A percentile compares a stretch with the other conserved stretches of the same genome.
phyloP scores from a whole-genome alignment of 1,140 invertebrate genomes.

The Acromyrmex charruanus region DNA sequence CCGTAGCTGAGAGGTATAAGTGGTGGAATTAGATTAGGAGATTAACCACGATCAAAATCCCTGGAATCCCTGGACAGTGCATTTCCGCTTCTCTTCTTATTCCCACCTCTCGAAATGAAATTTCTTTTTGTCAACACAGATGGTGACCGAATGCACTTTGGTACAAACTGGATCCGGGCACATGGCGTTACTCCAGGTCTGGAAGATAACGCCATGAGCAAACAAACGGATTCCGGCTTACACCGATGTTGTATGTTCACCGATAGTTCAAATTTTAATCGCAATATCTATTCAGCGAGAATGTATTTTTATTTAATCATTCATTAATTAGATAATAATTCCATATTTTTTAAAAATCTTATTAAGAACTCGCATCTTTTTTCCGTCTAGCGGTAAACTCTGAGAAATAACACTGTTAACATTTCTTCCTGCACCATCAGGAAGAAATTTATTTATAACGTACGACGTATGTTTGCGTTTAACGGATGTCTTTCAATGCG shows the following conservation, averaged over 20 bases:
- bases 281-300: constrained; percentile 4
- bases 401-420: background rate
- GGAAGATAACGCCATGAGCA: constrained; percentile 53
- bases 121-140: constrained; percentile 66
- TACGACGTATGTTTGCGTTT: background rate
- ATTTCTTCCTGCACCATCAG: background rate
- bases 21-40: constrained; percentile 36
- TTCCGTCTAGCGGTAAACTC: background rate
- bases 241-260: constrained; percentile 11
- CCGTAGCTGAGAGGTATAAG: background rate
- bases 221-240: constrained; percentile 56
- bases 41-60: background rate
- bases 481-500: constrained; percentile 1
- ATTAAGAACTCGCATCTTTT: background rate
- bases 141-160: constrained; percentile 66
- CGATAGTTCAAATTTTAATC: constrained; percentile 3
- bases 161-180: constrained; percentile 69
- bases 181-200: constrained; percentile 65
- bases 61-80: background rate
- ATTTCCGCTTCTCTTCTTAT: background rate
- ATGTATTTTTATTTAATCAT: background rate
- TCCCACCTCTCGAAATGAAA: constrained; percentile 15
- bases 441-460: constrained; percentile 4
- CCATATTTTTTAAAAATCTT: background rate
- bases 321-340: background rate